These are phyloP conservation scores for Adela reaumurella DNA, from an alignment of 2,888 invertebrate genomes.

Conservation along the genomic window DNA sequence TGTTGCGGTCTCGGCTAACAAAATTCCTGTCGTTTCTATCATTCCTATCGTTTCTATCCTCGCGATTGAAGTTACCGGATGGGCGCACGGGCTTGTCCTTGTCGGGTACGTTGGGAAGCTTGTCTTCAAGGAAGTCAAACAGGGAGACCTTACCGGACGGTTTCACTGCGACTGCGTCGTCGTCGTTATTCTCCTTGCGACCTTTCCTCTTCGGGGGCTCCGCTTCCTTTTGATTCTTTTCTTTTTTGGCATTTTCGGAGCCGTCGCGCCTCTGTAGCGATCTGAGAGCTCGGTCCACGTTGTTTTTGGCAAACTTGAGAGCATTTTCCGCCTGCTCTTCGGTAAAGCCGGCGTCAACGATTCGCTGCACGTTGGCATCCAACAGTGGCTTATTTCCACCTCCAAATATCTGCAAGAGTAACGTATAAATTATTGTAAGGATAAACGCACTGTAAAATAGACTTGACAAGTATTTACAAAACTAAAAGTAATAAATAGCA, in stretches of 20 bases:
- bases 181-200: slow-evolving; percentile 45
- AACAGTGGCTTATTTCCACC: slow-evolving; percentile 64
- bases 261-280: slow-evolving; percentile 60
- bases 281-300: slow-evolving; percentile 68
- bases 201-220: slow-evolving; percentile 39
- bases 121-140: slow-evolving; percentile 80
- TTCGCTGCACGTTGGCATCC: slow-evolving; percentile 73
- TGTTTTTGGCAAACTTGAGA: slow-evolving; percentile 66
- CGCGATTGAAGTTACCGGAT: slow-evolving; percentile 15
- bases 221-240: slow-evolving; percentile 35
- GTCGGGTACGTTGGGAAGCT: slow-evolving; percentile 61
- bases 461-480: background rate
- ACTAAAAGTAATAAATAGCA: too few species aligned
- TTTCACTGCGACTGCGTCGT: slow-evolving; percentile 61
- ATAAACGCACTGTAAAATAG: slow-evolving; percentile 2
- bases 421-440: slow-evolving; percentile 3
- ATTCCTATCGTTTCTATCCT: slow-evolving; percentile 24
- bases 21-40: slow-evolving; percentile 24
- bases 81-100: slow-evolving; percentile 33
- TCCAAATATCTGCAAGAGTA: slow-evolving; percentile 49
- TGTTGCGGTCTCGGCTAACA: slow-evolving; percentile 30
- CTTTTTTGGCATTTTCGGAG: slow-evolving; percentile 40
- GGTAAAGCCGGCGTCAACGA: slow-evolving; percentile 75
- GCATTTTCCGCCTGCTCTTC: slow-evolving; percentile 75
- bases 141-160: slow-evolving; percentile 77